Evolutionary conservation across 2,113 vertebrate species (phyloP), one percentile per base, ranked within the genome.

Genomic region (Hemiprocne comata): DNA sequence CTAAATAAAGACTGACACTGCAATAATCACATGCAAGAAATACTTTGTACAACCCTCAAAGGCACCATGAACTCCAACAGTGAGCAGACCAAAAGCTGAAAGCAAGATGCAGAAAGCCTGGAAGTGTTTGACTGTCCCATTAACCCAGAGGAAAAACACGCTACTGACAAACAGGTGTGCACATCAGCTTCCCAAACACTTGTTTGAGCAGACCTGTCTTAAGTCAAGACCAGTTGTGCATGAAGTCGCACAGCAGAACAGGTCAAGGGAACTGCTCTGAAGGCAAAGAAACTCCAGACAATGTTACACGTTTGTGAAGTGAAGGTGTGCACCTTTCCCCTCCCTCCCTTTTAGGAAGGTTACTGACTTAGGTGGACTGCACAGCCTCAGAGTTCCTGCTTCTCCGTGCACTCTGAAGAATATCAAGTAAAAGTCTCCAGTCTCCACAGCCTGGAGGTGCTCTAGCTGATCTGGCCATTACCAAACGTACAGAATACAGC

Each of bases 121-220:
- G 13, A 85, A 53, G 20, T 5, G 3, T 18, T 57, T 36, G 2
- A 55, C 2, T 14, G 3, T 10, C 10, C 16, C 11, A 55, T 12
- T 44, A 89, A 83, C 4, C 9, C 18, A 28, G 48, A 51, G 8
- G 17, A 50, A 76, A 58, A 54, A 17, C 15, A 73, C 8, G 40
- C 9, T 15, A 42, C 29, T 33, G 29, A 51, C 3, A 12, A 61
- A 72, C n/a, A 1, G 0, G 2, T 7, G 9, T 6, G 48, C 25
- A 31, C 13, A n/a, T 29, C 17, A 33, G 36, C 44, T 46, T 69
- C 23, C 21, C 14, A 24, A 46, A 46, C 6, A 24, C 18, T 34
- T 29, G 3, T 36, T 11, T 36, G 7, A 42, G 33, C 21, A 72
- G 53, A 66, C 6, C 10, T 50, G 11, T 25, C 61, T 51, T 36